Evolutionary conservation across 2,113 vertebrate species (phyloP), one percentile per base, ranked within the genome.

Genomic region (Pelmatolapia mariae): DNA sequence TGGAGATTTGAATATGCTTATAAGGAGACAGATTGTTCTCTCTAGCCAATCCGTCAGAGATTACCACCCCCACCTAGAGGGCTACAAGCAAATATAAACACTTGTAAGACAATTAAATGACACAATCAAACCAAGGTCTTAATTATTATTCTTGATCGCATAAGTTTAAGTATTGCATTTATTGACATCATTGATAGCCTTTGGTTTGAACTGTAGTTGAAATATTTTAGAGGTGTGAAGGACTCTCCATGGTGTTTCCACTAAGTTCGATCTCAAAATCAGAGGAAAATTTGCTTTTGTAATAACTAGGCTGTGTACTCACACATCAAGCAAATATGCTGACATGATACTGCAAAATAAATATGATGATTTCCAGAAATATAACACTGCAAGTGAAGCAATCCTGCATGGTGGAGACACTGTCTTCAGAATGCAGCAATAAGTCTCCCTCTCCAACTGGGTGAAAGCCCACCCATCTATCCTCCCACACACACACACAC

Each of bases 31-130:
- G 81, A 52, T 91, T 93, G 93, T 89, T 94, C 82, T 94, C 82
- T 93, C 83, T 78, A 82, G 90, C 87, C 73, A 79, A 45, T 82
- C 86, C 87, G 9, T 78, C 47, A 68, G 91, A 93, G 91, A 95
- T 89, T 92, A 66, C 76, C 84, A 73, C 63, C 45, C 86, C 88
- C 85, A 50, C 80, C 71, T 50, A 57, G 83, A 87, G 15, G 63
- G 13, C 19, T 78, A 29, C 50, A 33, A 89, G 83, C 80, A 76
- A 92, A 91, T 83, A 89, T 94, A 92, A 89, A 91, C 63, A 84
- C 73, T 92, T 89, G 90, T 88, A 91, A 91, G 78, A 68, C 71
- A 93, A 90, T 94, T 88, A 94, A 93, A 93, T 82, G 53, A 86
- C 89, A 91, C 59, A 84, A 56, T 86, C 85, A 80, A 84, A 53